phyloP scores from a whole-genome alignment of 2,113 vertebrate species.

The Pelobates fuscus region DNA sequence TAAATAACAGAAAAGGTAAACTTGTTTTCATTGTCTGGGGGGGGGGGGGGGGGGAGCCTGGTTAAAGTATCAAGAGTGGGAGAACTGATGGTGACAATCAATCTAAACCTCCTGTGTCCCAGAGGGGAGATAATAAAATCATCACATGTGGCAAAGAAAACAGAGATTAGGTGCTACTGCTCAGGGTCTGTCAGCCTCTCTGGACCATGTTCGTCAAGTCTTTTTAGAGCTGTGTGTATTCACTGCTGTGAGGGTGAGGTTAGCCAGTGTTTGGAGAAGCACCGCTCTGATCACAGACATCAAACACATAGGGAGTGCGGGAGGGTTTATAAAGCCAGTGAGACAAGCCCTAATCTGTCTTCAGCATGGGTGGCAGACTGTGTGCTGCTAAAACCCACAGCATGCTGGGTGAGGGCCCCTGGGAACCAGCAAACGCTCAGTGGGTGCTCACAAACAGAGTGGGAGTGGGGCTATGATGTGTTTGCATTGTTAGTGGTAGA shows the following conservation, averaged over 20 bases:
- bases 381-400: too few species aligned
- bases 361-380: slow-evolving; percentile 20
- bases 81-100: slow-evolving; percentile 47
- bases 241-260: slow-evolving; percentile 4
- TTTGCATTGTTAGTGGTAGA: too few species aligned
- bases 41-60: background rate
- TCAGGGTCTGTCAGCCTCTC: slow-evolving; percentile 35
- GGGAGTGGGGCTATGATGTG: too few species aligned
- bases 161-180: slow-evolving; percentile 37
- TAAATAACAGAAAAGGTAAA: slow-evolving; percentile 19
- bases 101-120: slow-evolving; percentile 38
- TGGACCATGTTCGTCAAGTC: background rate
- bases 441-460: too few species aligned
- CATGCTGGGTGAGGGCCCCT: too few species aligned
- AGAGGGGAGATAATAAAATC: slow-evolving; percentile 53
- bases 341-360: slow-evolving; percentile 42
- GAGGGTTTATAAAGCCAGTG: slow-evolving; percentile 32
- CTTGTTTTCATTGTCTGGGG: slow-evolving; percentile 7
- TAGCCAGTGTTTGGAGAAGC: slow-evolving; percentile 47
- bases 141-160: slow-evolving; percentile 54
- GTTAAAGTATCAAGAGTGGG: slow-evolving; percentile 50
- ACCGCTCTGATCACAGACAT: slow-evolving; percentile 40
- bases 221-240: background rate
- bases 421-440: too few species aligned
- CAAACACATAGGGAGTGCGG: slow-evolving; percentile 26